Conservation (phyloP, 2,888 invertebrate genomes). For the Nudaria mundana region DNA sequence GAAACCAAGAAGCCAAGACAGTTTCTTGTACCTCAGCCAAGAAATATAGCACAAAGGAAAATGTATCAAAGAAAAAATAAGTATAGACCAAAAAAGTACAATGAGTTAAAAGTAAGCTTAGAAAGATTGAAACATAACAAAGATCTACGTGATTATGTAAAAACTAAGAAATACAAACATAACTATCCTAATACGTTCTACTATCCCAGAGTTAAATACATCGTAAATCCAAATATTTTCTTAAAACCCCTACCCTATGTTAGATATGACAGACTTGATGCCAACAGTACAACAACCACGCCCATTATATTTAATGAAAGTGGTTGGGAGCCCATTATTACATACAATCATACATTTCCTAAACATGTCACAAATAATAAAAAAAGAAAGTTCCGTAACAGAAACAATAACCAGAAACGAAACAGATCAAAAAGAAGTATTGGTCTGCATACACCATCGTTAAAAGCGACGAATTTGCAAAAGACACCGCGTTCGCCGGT, state of each 20-base stretch:
- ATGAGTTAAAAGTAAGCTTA: conserved; percentile 63
- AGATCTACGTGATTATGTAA: conserved; percentile 68
- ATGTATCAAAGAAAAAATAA: conserved; percentile 53
- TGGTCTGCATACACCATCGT: conserved; percentile 4
- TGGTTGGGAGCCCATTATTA: conserved; percentile 67
- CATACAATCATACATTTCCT: conserved; percentile 39
- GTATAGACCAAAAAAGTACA: conserved; percentile 66
- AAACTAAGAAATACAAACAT: conserved; percentile 72
- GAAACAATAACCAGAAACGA: conserved; percentile 36
- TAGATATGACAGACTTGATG: conserved; percentile 38
- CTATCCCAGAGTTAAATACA: conserved; percentile 69
- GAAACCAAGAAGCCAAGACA: conserved; percentile 56
- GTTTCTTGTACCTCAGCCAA: conserved; percentile 66
- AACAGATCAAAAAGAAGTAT: conserved; percentile 47
- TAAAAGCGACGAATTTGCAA: no score
- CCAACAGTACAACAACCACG: conserved; percentile 30
- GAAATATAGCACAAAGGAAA: conserved; percentile 70
- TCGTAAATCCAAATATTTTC: conserved; percentile 59
- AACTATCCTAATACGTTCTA: conserved; percentile 70
- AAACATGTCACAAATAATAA: conserved; percentile 29
- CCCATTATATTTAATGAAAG: conserved; percentile 31
- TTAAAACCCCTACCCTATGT: conserved; percentile 54
- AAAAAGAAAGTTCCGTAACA: conserved; percentile 33
- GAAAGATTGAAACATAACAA: conserved; percentile 68
- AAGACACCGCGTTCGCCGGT: neutral